Evolutionary conservation across 2,888 invertebrate genomes (phyloP).

Genomic region (Terebella lapidaria): DNA sequence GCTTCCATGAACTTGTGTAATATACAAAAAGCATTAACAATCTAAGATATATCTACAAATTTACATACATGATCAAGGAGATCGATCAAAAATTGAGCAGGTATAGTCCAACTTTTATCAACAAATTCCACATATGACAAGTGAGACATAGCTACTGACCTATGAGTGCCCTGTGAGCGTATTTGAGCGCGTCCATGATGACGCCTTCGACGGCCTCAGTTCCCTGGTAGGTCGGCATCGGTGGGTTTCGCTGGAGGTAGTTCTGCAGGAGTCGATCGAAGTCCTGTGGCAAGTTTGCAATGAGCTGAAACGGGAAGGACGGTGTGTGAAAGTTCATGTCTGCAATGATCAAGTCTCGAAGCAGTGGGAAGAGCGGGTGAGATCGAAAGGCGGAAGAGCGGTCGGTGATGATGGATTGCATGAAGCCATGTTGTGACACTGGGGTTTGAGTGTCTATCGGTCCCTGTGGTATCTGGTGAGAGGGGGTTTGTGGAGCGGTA

Average conservation of each 20-base stretch:
- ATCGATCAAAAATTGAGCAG: no score
- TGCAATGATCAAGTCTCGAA: slow-evolving; percentile 51
- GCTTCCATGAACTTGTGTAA: neutral
- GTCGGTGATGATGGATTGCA: slow-evolving; percentile 47
- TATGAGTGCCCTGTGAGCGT: slow-evolving; percentile 49
- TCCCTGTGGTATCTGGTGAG: neutral
- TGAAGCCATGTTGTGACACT: slow-evolving; percentile 40
- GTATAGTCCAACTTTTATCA: no score
- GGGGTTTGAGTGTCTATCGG: neutral
- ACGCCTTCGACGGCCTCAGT: slow-evolving; percentile 49
- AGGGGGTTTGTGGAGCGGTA: neutral
- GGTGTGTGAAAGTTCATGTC: slow-evolving; percentile 51
- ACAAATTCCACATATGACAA: neutral
- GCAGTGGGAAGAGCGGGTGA: slow-evolving; percentile 49
- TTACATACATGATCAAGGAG: neutral
- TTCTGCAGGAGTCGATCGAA: slow-evolving; percentile 49
- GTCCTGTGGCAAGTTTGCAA: slow-evolving; percentile 47
- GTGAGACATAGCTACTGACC: slow-evolving; percentile 32
- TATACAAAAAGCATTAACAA: neutral
- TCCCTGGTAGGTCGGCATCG: slow-evolving; percentile 40
- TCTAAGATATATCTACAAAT: neutral
- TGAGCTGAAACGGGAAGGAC: slow-evolving; percentile 48
- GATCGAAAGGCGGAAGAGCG: slow-evolving; percentile 48
- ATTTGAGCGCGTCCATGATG: slow-evolving; percentile 49
- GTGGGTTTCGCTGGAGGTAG: slow-evolving; percentile 47